These are phyloP conservation scores for Octomys mimax DNA, from an alignment of 2,797 vertebrate species.

Conservation along the genomic window DNA sequence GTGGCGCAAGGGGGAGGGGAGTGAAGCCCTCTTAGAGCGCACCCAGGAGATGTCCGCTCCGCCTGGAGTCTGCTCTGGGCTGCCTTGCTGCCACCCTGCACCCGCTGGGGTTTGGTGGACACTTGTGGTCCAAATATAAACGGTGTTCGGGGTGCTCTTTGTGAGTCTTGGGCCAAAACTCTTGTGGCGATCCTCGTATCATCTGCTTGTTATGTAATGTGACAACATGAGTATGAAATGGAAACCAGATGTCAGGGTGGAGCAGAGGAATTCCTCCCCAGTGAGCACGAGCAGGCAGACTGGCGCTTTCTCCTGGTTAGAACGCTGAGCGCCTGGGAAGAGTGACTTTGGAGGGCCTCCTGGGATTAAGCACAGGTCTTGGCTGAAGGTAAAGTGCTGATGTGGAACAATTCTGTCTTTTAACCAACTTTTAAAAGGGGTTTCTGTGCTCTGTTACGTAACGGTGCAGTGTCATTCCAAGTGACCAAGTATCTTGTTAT, in stretches of 20 bases:
- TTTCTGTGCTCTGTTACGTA: not conserved
- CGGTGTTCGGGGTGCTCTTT: slow-evolving; percentile 27
- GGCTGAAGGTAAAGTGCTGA: slow-evolving; percentile 59
- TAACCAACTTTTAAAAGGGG: not conserved
- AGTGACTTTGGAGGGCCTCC: slow-evolving; percentile 48
- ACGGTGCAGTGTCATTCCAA: fast-evolving
- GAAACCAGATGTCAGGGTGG: slow-evolving; percentile 87
- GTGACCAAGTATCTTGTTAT: not conserved
- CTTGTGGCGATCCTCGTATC: slow-evolving; percentile 68
- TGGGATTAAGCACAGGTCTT: not conserved
- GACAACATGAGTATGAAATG: slow-evolving; percentile 82
- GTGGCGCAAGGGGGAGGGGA: not conserved
- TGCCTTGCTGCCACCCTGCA: fast-evolving
- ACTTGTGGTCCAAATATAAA: slow-evolving; percentile 75
- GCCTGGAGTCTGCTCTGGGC: not conserved
- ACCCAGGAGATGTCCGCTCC: not conserved
- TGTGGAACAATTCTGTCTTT: fast-evolving
- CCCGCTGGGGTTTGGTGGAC: not conserved
- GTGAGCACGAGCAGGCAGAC: slow-evolving; percentile 41
- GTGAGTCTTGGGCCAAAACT: slow-evolving; percentile 68
- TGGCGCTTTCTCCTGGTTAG: not conserved
- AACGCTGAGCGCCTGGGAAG: slow-evolving; percentile 31
- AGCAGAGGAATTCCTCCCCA: slow-evolving; percentile 70
- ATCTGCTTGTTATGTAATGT: slow-evolving; percentile 87
- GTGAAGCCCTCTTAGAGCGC: too few species aligned